Evolutionary conservation across 2,888 invertebrate genomes (phyloP), one percentile per base, ranked within the genome.

Genomic region (Epistrophe eligans): DNA sequence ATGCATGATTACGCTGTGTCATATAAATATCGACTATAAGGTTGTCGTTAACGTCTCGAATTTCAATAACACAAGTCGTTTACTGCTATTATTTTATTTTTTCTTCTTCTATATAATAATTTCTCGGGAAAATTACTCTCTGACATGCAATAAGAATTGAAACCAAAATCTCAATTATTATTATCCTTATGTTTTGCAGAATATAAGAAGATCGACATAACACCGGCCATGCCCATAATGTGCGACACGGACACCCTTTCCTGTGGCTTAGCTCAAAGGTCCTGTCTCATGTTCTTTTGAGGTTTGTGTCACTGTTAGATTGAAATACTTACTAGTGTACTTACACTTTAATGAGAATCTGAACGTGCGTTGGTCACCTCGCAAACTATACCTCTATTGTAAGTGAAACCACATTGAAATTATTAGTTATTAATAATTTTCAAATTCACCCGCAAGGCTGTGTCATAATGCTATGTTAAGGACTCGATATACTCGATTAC

Each of bases 401-500:
- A 87, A 87, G 72, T 83, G 82, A 83, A 83, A 87, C 87, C 87
- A 43, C 87, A 87, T 83, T 79, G 82, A 76, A 87, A 87, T 87
- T 82, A 87, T 87, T 87, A 87, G 83, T 87, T 87, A 87, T 83
- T 87, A 87, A 87, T 87, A 87, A 79, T 87, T 87, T 87, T 87
- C 67, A 62, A 87, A 76, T 79, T n/a, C 50, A 60, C 38, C 58
- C 45, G 62, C 38, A 70, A 40, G 70, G 52, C 67, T 50, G 17
- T 28, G 43, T 52, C 8, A 35, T 38, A 9, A 10, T 35, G 0
- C 9, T 35, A 13, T 11, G 3, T n/a, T 43, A 67, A 67, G 50
- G 52, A 38, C 35, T 38, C 19, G 38, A 35, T 60, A 35, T 40
- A 38, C 13, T 10, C 58, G 58, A 67, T 83, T 73, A 72, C 83